Evolutionary conservation across 2,888 invertebrate species (phyloP), one percentile per base, ranked within the genome.

Genomic region (Drosophila helvetica): DNA sequence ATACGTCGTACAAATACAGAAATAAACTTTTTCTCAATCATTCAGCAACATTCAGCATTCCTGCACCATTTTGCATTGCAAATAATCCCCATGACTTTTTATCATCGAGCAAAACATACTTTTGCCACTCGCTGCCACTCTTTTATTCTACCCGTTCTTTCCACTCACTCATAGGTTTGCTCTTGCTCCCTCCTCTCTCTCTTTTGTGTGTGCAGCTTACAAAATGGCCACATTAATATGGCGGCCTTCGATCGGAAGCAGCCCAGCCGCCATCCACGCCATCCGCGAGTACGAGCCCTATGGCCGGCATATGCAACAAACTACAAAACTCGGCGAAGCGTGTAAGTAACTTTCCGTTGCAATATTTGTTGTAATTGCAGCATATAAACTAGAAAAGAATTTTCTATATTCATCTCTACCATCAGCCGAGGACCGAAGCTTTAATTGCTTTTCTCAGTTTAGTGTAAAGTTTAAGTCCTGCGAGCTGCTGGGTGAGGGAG

Each of bases 171-270:
- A 67, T 22, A 22, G 1, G 22, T 17, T 56, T 51, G 51, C 19
- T 47, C 18, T n/a, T 12, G 22, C 22, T 33, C 12, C 33, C 46
- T 63, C n/a, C 55, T 46, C 10, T 55, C n/a, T n/a, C 15, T 6
- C 9, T 15, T 52, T 15, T 53, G 12, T 18, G 22, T 42, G 7
- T 66, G 57, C 92, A 96, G 96, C 88, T 93, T 96, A 80, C 95
- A 96, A 71, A 96, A 96, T 92, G 96, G 96, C 66, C 96, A 96
- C 92, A 95, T 97, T 88, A 96, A 97, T 92, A 96, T 96, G 90
- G 95, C 84, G 74, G 92, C 92, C 74, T 92, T 92, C 81, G 91
- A 92, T 90, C 90, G 91, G 19, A 91, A 76, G 56, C 77, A 47
- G 58, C 70, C 18, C 54, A 52, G 75, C 61, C 85, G 86, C 81